Conservation (phyloP, 1,140 invertebrate genomes). For the Dinothrombium tinctorium region DNA sequence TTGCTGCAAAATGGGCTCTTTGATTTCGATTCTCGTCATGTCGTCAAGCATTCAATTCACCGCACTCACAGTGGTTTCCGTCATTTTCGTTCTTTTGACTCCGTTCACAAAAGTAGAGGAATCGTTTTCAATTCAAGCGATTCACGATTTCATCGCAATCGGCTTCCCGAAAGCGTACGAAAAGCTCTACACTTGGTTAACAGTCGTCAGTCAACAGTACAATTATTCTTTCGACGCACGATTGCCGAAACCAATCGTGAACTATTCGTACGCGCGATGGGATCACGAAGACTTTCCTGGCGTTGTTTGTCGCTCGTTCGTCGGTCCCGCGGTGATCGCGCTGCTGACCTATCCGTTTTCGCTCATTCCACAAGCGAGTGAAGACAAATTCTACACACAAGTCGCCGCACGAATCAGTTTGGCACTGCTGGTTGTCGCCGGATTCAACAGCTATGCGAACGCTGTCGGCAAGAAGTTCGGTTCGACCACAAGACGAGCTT, state of each 20-base stretch:
- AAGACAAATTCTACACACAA: constrained; percentile 11
- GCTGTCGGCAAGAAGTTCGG: constrained; percentile 39
- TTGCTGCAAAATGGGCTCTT: too few species aligned
- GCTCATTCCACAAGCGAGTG: background rate
- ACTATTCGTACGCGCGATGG: constrained; percentile 27
- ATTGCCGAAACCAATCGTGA: background rate
- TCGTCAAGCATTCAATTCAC: background rate
- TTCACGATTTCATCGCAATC: constrained; percentile 84
- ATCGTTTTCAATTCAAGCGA: constrained; percentile 94
- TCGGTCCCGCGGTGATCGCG: constrained; percentile 70
- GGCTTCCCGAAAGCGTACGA: background rate
- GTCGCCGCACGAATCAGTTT: constrained; percentile 21
- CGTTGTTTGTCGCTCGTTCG: constrained; percentile 30
- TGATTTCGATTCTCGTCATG: too few species aligned
- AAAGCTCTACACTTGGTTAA: background rate
- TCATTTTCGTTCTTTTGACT: constrained; percentile 9
- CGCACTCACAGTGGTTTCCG: background rate
- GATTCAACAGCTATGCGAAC: constrained; percentile 41
- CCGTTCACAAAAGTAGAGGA: constrained; percentile 99
- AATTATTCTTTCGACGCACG: background rate
- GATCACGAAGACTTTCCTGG: constrained; percentile 86
- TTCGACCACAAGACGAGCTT: constrained; percentile 46
- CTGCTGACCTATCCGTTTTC: background rate
- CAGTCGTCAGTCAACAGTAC: background rate
- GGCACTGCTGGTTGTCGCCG: constrained; percentile 41